A percentile compares a stretch with the other conserved stretches of the same genome.
Evolutionary conservation across 2,797 vertebrate species (phyloP).

Genomic region (Tarsius wallacei): DNA sequence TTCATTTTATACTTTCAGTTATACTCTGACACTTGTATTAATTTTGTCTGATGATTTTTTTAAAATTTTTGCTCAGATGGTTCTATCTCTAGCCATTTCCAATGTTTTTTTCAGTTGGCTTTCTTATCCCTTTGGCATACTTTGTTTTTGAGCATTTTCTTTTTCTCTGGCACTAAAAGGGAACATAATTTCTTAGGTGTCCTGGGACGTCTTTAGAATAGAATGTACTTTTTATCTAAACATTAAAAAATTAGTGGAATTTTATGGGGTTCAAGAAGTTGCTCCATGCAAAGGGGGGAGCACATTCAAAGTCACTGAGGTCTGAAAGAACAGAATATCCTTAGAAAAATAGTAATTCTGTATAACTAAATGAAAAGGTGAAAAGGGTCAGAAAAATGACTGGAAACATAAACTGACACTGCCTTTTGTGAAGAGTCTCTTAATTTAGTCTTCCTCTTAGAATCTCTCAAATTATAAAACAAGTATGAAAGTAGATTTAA

Average conservation of each 20-base stretch:
- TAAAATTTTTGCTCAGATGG: background rate
- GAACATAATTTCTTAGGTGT: background rate
- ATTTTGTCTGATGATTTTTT: background rate
- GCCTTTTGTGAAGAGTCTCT: conserved; percentile 3
- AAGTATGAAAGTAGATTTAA: background rate
- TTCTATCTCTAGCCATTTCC: background rate
- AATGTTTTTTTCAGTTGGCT: conserved; percentile 12
- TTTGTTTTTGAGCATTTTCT: background rate
- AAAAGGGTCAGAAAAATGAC: background rate
- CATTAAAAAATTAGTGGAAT: background rate
- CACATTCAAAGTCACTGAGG: background rate
- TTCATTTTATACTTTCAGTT: background rate
- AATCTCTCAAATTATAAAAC: background rate
- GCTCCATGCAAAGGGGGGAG: background rate
- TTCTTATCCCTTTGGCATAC: background rate
- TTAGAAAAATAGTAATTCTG: background rate
- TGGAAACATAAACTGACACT: conserved; percentile 9
- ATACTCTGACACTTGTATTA: background rate
- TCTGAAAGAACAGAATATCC: background rate
- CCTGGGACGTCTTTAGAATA: background rate
- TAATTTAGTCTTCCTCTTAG: background rate
- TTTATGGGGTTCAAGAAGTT: conserved; percentile 23
- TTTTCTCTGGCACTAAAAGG: background rate
- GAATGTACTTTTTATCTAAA: conserved; percentile 30
- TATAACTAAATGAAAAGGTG: background rate